Percentiles rank a stretch among this genome's conserved stretches.
Evolutionary conservation across 1,140 invertebrate species (phyloP).

Genomic region (Drosophila nikananu): DNA sequence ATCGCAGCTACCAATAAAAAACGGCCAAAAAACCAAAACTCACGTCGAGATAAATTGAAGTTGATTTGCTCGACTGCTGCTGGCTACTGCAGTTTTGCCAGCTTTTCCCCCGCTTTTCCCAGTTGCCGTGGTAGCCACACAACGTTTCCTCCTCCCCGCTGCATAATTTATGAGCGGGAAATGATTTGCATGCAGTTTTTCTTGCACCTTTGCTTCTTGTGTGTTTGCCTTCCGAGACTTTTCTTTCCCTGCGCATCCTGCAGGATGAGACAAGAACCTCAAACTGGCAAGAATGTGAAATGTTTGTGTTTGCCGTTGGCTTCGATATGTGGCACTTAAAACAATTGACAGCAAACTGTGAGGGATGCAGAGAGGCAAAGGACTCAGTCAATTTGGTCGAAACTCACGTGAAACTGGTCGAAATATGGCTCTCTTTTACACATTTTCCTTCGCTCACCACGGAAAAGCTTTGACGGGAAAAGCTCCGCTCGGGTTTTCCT

Average conservation of each 20-base stretch:
- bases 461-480: conserved; percentile 53
- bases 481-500: conserved; percentile 41
- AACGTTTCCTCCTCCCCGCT: conserved; percentile 14
- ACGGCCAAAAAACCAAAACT: conserved; percentile 24
- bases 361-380: conserved; percentile 11
- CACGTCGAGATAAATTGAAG: conserved; percentile 67
- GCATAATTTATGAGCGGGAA: conserved; percentile 76
- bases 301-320: conserved; percentile 52
- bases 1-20: conserved; percentile 12
- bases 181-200: conserved; percentile 77
- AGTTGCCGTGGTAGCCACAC: conserved; percentile 1
- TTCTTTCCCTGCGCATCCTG: not conserved
- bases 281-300: conserved; percentile 33
- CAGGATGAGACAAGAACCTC: conserved; percentile 17
- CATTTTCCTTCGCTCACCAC: conserved; percentile 17
- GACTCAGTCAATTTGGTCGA: conserved; percentile 32
- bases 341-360: conserved; percentile 63
- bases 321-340: conserved; percentile 70
- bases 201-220: conserved; percentile 37
- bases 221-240: conserved; percentile 11
- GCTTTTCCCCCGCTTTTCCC: conserved; percentile 6
- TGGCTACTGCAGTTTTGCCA: conserved; percentile 29
- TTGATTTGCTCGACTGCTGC: conserved; percentile 63
- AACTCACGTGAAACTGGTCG: conserved; percentile 57
- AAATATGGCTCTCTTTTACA: conserved; percentile 41